Evolutionary conservation across 2,113 vertebrate genomes (phyloP).

Genomic region (Craseonycteris thonglongyai): DNA sequence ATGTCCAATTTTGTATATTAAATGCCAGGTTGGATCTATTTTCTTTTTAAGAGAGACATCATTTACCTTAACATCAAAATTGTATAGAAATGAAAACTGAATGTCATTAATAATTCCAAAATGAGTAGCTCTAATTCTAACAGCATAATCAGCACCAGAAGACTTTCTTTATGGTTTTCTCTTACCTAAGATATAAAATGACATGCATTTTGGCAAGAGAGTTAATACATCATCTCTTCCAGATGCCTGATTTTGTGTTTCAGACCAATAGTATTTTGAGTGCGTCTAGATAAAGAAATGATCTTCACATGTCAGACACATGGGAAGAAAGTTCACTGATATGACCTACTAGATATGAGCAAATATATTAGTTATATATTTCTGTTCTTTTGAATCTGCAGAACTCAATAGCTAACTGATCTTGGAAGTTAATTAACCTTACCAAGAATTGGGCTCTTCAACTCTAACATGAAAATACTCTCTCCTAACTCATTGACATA

Average conservation of each 20-base stretch:
- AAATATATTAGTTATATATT: neutral
- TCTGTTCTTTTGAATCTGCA: neutral
- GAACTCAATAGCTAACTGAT: neutral
- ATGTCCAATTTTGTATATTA: neutral
- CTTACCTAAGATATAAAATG: neutral
- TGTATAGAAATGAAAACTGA: neutral
- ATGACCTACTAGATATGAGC: neutral
- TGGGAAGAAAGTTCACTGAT: neutral
- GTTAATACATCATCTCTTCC: neutral
- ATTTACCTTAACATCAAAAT: neutral
- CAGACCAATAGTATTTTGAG: neutral
- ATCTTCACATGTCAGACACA: neutral
- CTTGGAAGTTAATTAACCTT: neutral
- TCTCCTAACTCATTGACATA: neutral
- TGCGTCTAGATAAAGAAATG: neutral
- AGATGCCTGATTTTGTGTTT: neutral
- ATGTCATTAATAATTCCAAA: neutral
- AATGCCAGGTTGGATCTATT: conserved; percentile 2
- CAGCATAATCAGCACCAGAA: neutral
- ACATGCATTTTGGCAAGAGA: neutral
- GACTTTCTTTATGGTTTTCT: neutral
- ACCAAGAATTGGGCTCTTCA: neutral
- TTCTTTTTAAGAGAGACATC: neutral
- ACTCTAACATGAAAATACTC: conserved; percentile 5
- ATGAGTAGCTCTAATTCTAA: neutral